Conservation (phyloP, 2,888 invertebrate species). For the Lobophora halterata region DNA sequence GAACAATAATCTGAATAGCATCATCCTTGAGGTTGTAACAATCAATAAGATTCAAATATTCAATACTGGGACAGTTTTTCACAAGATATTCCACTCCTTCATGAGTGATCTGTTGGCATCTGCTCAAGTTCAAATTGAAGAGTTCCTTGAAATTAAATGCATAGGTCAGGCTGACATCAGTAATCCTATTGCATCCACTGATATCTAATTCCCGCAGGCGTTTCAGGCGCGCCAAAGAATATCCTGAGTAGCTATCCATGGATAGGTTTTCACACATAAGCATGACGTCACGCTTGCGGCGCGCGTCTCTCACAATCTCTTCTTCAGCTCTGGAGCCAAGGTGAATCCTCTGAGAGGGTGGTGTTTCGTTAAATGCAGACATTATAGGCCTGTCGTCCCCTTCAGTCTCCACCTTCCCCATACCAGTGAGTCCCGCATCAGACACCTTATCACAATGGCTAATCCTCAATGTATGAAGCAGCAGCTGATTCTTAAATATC, state of each 20-base stretch:
- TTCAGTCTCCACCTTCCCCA: conserved; percentile 71
- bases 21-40: conserved; percentile 86
- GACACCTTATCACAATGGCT: conserved; percentile 85
- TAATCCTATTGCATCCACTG: conserved; percentile 85
- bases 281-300: conserved; percentile 82
- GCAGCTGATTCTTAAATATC: conserved; percentile 82
- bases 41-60: conserved; percentile 83
- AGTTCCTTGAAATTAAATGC: conserved; percentile 85
- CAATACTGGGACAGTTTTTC: conserved; percentile 85
- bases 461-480: conserved; percentile 81
- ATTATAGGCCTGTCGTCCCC: conserved; percentile 56
- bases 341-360: conserved; percentile 68
- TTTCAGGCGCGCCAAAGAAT: conserved; percentile 77
- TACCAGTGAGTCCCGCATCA: conserved; percentile 86
- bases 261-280: conserved; percentile 80
- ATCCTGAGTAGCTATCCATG: conserved; percentile 64
- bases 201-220: conserved; percentile 82
- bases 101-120: conserved; percentile 85
- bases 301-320: conserved; percentile 84
- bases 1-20: conserved; percentile 65
- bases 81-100: conserved; percentile 83
- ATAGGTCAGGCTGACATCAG: conserved; percentile 86
- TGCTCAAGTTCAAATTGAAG: conserved; percentile 81
- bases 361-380: conserved; percentile 51
- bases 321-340: conserved; percentile 85